Percentiles rank a stretch among this genome's conserved stretches.
These are phyloP conservation scores for Phrynosoma blainvillii DNA, from an alignment of 2,113 vertebrate genomes.

Conservation along the genomic window DNA sequence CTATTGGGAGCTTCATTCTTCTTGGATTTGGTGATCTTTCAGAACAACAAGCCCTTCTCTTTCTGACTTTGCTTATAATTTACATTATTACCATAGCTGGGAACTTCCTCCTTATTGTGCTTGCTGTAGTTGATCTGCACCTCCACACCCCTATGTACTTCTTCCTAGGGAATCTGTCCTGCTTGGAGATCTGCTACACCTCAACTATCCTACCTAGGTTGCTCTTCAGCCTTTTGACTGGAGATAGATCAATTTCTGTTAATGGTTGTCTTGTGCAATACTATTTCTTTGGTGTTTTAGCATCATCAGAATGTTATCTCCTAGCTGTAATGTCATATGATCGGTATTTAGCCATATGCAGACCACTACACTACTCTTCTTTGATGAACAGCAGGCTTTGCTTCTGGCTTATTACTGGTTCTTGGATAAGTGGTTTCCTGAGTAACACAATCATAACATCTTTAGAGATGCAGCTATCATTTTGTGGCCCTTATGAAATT, in stretches of 20 bases:
- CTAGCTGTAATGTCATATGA: slow-evolving; percentile 24
- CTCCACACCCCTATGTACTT: slow-evolving; percentile 23
- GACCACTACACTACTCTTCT: background rate
- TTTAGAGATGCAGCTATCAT: background rate
- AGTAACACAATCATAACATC: slow-evolving; percentile 10
- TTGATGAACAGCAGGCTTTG: slow-evolving; percentile 17
- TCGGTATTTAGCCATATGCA: slow-evolving; percentile 30
- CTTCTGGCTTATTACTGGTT: background rate
- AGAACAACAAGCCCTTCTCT: background rate
- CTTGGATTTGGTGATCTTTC: slow-evolving; percentile 9
- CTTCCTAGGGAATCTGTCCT: slow-evolving; percentile 20
- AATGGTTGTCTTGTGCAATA: slow-evolving; percentile 6
- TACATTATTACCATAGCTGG: background rate
- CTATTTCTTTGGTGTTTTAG: slow-evolving; percentile 20
- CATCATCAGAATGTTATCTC: slow-evolving; percentile 24
- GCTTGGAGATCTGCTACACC: slow-evolving; percentile 19
- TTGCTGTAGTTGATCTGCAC: background rate
- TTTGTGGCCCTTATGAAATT: slow-evolving; percentile 28
- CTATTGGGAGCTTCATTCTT: background rate
- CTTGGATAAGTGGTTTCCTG: slow-evolving; percentile 15
- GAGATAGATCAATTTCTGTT: background rate
- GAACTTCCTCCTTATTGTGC: background rate
- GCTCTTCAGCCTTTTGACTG: background rate
- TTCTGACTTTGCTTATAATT: background rate
- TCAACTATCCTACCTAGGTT: slow-evolving; percentile 4